A percentile compares a stretch with the other conserved stretches of the same genome.
Evolutionary conservation across 2,888 invertebrate genomes (phyloP).

Genomic region (Ectemnius continuus): DNA sequence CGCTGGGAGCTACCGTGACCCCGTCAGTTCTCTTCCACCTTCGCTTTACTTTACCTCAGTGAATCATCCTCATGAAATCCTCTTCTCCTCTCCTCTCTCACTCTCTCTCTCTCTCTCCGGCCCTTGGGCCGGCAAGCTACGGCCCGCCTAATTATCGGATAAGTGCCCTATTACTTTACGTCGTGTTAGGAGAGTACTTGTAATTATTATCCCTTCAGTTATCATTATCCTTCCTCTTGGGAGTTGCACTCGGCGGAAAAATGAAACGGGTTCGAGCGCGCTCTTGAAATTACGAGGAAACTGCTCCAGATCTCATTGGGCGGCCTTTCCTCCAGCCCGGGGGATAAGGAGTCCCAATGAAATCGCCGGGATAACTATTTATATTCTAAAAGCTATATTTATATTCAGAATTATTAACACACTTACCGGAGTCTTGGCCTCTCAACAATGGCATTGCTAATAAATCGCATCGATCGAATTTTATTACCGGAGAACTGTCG

Average conservation of each 20-base stretch:
- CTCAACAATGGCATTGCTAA: no score
- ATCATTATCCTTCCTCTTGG: slow-evolving; percentile 7
- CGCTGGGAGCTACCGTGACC: slow-evolving; percentile 31
- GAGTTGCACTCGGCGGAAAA: slow-evolving; percentile 1
- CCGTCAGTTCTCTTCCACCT: slow-evolving; percentile 16
- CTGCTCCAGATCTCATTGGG: no score
- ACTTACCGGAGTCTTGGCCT: no score
- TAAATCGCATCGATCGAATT: no score
- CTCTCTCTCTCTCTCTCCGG: not conserved
- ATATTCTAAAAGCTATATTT: no score
- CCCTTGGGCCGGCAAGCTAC: slow-evolving; percentile 7
- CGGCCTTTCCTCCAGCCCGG: no score
- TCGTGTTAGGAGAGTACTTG: slow-evolving; percentile 6
- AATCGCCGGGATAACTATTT: no score
- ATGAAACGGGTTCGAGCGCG: not conserved
- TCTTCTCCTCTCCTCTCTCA: not conserved
- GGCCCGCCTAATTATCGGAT: slow-evolving; percentile 1
- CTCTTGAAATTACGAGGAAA: no score
- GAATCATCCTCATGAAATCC: not conserved
- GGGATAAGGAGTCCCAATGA: no score
- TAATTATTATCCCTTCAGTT: slow-evolving; percentile 8
- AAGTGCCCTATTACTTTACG: slow-evolving; percentile 5
- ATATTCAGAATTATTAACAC: no score
- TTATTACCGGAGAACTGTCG: no score
- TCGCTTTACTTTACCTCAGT: not conserved